Evolutionary conservation across 2,888 invertebrate species (phyloP).

Genomic region (Dexiosoma caninum): DNA sequence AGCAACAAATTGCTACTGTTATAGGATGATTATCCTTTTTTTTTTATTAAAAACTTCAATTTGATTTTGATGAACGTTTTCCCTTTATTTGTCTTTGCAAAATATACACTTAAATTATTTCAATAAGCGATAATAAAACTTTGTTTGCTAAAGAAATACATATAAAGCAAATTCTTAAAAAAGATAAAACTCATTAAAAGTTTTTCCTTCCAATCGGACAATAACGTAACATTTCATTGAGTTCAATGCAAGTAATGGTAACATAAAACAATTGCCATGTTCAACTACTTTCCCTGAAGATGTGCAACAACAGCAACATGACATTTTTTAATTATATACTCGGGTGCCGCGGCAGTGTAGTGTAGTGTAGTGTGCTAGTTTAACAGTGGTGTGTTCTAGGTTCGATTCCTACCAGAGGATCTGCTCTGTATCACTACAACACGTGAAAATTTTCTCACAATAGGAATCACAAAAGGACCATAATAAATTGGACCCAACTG

Average conservation of each 20-base stretch:
- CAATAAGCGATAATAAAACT: constrained; percentile 1
- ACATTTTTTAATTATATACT: no score
- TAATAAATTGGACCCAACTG: no score
- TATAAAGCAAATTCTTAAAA: background rate
- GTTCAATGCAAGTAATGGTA: background rate
- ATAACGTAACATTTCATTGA: background rate
- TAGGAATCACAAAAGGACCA: no score
- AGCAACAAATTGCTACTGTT: background rate
- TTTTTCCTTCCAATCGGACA: constrained; percentile 1
- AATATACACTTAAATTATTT: background rate
- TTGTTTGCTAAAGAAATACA: background rate
- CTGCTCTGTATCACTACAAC: no score
- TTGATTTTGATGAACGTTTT: background rate
- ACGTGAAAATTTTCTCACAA: no score
- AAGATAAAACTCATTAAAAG: constrained; percentile 6
- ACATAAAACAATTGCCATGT: background rate
- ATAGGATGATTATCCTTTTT: no score
- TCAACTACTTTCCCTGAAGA: no score
- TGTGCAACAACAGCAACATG: no score
- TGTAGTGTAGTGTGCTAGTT: no score
- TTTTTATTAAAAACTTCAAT: background rate
- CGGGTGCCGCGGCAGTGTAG: no score
- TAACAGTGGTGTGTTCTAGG: no score
- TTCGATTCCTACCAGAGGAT: no score
- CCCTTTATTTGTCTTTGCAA: background rate